Percentiles rank a stretch among this genome's conserved stretches.
These are phyloP conservation scores for Chunga burmeisteri DNA, from an alignment of 2,113 vertebrate genomes.

Conservation along the genomic window DNA sequence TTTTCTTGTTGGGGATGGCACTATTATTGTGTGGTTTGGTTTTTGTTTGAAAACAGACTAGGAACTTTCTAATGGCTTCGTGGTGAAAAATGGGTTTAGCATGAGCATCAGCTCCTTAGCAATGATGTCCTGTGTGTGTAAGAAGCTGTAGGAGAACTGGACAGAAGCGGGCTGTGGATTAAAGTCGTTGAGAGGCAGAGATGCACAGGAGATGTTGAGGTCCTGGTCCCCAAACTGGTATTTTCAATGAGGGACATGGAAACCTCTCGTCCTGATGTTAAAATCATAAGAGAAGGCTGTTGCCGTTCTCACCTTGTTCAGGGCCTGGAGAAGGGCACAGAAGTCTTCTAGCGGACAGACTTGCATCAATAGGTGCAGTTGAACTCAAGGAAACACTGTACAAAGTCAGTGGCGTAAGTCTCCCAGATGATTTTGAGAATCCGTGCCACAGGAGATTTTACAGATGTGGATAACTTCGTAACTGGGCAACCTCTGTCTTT, in stretches of 20 bases:
- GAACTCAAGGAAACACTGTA: background rate
- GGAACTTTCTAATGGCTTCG: background rate
- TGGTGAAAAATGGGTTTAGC: background rate
- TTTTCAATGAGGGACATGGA: background rate
- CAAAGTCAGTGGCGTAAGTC: background rate
- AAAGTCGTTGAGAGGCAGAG: background rate
- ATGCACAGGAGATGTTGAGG: background rate
- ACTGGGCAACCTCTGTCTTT: background rate
- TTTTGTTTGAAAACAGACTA: background rate
- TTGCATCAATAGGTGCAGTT: background rate
- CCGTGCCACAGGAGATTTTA: background rate
- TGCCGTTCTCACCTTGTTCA: accelerated
- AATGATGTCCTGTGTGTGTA: background rate
- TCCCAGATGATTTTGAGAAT: background rate
- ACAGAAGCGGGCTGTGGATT: background rate
- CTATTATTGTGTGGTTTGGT: background rate
- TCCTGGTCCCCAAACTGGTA: background rate
- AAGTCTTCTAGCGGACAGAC: background rate
- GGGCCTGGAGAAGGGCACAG: background rate
- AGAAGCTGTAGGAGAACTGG: background rate
- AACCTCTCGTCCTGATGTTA: background rate
- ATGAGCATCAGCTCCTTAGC: background rate
- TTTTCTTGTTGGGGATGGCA: background rate
- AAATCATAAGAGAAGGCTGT: background rate
- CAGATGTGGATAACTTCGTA: background rate